These are phyloP conservation scores for Meteorus cinctellus DNA, from an alignment of 2,888 invertebrate genomes.

Conservation along the genomic window DNA sequence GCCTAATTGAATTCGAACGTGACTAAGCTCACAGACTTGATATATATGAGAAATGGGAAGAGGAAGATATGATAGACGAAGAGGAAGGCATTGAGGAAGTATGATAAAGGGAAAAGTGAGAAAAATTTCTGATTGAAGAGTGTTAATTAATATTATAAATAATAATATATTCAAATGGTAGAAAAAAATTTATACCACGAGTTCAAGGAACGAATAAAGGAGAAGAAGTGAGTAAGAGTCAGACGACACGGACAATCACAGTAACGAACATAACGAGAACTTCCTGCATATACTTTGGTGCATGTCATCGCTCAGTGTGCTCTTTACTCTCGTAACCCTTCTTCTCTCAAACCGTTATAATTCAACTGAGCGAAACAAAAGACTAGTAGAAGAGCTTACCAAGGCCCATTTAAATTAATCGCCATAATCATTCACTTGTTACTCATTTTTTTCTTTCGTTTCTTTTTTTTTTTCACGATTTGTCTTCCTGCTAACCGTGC, in stretches of 20 bases:
- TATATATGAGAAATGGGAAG: not conserved
- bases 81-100: not conserved
- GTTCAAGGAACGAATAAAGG: conserved; percentile 5
- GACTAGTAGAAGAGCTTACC: conserved; percentile 10
- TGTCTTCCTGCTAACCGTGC: conserved; percentile 11
- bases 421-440: conserved; percentile 37
- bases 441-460: conserved; percentile 11
- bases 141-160: not conserved
- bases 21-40: conserved; percentile 8
- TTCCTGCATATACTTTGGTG: conserved; percentile 59
- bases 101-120: not conserved
- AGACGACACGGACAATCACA: conserved; percentile 55
- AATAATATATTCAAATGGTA: not conserved
- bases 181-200: conserved; percentile 6
- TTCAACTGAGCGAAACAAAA: conserved; percentile 40
- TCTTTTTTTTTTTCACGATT: conserved; percentile 10
- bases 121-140: not conserved
- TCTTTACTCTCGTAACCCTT: conserved; percentile 38
- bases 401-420: conserved; percentile 38
- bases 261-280: conserved; percentile 67
- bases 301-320: conserved; percentile 25
- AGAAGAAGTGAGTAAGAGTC: conserved; percentile 19
- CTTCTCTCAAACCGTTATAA: conserved; percentile 34
- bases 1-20: conserved; percentile 11
- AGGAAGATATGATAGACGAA: not conserved